These are phyloP conservation scores for Peromyscus polionotus DNA, from an alignment of 2,113 vertebrate genomes.

Conservation along the genomic window DNA sequence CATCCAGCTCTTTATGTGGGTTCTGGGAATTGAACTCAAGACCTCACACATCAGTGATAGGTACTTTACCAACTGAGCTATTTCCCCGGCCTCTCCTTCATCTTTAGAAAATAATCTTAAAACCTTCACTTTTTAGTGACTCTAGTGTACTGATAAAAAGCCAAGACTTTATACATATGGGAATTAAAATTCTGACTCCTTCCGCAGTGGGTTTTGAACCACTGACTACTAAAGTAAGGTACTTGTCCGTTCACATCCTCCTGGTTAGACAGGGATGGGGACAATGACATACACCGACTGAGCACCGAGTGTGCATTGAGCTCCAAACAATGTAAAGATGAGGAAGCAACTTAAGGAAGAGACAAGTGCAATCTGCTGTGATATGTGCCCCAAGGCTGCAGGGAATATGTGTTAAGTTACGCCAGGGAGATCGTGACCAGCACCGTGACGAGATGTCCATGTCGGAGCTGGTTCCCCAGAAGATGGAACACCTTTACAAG, in stretches of 20 bases:
- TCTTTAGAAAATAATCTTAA: neutral
- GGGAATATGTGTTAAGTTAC: neutral
- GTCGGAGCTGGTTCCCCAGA: neutral
- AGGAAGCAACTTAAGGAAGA: neutral
- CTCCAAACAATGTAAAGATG: neutral
- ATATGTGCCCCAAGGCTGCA: fast-evolving
- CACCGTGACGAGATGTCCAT: too few species aligned
- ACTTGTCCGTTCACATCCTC: neutral
- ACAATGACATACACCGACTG: neutral
- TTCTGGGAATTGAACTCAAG: neutral
- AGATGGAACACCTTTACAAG: neutral
- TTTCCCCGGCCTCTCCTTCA: neutral
- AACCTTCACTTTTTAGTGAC: neutral
- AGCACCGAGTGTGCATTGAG: neutral
- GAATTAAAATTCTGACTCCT: neutral
- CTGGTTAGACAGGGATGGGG: neutral
- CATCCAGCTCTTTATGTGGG: neutral
- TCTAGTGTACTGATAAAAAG: neutral
- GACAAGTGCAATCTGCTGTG: too few species aligned
- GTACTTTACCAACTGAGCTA: neutral
- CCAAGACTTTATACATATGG: neutral
- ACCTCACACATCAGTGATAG: neutral
- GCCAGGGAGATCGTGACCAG: neutral
- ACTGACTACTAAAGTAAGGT: neutral
- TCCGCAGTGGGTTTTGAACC: neutral